These are phyloP conservation scores for Fundulus diaphanus DNA, from an alignment of 2,797 vertebrate genomes.

Conservation along the genomic window DNA sequence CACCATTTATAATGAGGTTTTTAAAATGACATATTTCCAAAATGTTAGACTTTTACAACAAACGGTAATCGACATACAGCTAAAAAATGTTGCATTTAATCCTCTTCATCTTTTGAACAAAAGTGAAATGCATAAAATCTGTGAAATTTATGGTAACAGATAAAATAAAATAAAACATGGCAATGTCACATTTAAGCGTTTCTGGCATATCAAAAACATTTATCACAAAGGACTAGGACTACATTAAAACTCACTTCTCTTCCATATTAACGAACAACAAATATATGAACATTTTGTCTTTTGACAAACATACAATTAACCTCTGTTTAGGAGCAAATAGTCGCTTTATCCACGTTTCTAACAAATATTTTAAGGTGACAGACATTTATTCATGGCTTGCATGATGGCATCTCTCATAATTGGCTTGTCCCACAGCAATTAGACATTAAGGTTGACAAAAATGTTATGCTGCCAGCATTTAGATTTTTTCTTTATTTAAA, in stretches of 20 bases:
- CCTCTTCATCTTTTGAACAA: constrained; percentile 17
- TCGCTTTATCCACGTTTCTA: constrained; percentile 41
- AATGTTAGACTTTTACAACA: constrained; percentile 39
- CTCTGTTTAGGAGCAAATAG: constrained; percentile 40
- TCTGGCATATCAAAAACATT: constrained; percentile 56
- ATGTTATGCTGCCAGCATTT: constrained; percentile 53
- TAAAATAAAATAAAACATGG: constrained; percentile 22
- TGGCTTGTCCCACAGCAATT: constrained; percentile 48
- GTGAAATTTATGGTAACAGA: not conserved
- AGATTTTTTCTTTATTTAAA: constrained; percentile 75
- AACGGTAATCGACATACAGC: constrained; percentile 31
- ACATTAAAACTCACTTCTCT: constrained; percentile 54
- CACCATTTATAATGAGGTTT: constrained; percentile 18
- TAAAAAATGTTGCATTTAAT: constrained; percentile 23
- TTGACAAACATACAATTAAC: constrained; percentile 60
- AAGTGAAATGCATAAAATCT: constrained; percentile 14
- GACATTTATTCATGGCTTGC: constrained; percentile 43
- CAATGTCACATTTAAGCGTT: constrained; percentile 40
- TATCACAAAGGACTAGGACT: constrained; percentile 63
- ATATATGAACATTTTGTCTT: constrained; percentile 38
- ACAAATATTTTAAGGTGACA: constrained; percentile 50
- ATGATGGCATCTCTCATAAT: constrained; percentile 23
- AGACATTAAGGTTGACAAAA: constrained; percentile 44
- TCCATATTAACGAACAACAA: constrained; percentile 55
- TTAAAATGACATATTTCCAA: constrained; percentile 33